Base-by-base conservation (phyloP, 1,140 invertebrate species). In the Dreissena polymorpha region DNA sequence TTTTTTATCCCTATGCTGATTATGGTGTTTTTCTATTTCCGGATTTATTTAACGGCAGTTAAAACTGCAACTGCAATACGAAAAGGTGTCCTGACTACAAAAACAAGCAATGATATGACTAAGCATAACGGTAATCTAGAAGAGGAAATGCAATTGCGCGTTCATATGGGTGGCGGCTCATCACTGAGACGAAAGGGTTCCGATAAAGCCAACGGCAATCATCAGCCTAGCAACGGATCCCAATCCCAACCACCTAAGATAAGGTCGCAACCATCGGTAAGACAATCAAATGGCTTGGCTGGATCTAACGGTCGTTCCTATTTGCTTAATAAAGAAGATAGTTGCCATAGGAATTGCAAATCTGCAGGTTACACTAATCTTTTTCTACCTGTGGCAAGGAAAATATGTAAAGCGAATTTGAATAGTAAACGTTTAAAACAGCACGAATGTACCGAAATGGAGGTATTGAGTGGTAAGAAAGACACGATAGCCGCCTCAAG, bases 1-100 rank as follows among this genome's bases (percentile, higher is more conserved):
- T 99, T 98, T 95, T 98, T 97, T 93, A 96, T 98, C 88, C 97
- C 98, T n/a, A 98, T 98, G 97, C 95, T 98, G 85, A 96, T 98
- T 60, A 98, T 98, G 97, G 94, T 98, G 80, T 98, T 98, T 94
- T 98, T 99, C 94, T 98, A 99, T 93, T 98, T 97, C 95, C 94
- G 97, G 83, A 98, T 98, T 85, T 98, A 98, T 93, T 95, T 96
- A 80, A 97, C 97, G 0, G 97, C 97, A 21, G 95, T 97, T 3
- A 95, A 96, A 82, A 98, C 97, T 0, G 98, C 97, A 0, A 95
- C 95, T 86, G 97, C 97, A 49, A 97, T 98, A 27, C 89, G 93
- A 76, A 90, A 93, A 95, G 98, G 95, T 75, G 98, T 98, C 91
- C 95, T 97, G 81, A 98, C 97, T 55, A 98, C 97, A 18, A 98